A percentile compares a stretch with the other conserved stretches of the same genome.
phyloP scores from a whole-genome alignment of 2,797 vertebrate genomes.

The Hydrophis major region DNA sequence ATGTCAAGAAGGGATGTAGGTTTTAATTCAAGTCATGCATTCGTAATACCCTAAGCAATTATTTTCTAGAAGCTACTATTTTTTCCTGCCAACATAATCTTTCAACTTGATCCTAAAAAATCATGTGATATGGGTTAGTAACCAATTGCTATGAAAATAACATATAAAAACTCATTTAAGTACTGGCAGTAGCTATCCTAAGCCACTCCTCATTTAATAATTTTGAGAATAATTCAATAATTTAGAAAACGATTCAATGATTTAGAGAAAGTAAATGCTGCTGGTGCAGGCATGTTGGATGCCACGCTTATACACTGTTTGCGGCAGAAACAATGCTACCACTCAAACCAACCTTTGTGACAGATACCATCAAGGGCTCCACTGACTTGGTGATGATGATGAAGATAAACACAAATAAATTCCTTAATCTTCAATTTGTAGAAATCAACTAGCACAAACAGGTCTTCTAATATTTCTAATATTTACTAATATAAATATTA shows the following conservation, averaged over 20 bases:
- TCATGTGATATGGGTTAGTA: not conserved
- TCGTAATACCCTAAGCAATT: not conserved
- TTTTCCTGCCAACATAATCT: not conserved
- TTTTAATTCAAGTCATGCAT: not conserved
- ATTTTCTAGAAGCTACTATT: not conserved
- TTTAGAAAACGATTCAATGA: no score
- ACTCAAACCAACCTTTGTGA: not conserved
- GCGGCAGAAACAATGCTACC: not conserved
- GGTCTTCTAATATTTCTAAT: not conserved
- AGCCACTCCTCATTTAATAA: not conserved
- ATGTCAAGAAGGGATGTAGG: conserved; percentile 7
- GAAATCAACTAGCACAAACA: not conserved
- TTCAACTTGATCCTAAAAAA: not conserved
- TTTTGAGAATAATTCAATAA: not conserved
- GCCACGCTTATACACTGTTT: no score
- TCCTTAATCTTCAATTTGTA: not conserved
- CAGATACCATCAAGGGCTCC: not conserved
- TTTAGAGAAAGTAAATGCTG: not conserved
- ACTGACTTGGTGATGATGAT: not conserved
- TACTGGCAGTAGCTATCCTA: no score
- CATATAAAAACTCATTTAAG: not conserved
- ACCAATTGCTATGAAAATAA: not conserved
- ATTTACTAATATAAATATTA: no score
- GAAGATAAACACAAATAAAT: not conserved
- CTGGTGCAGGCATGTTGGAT: not conserved